A percentile compares a stretch with the other conserved stretches of the same genome.
These are phyloP conservation scores for Xerus inauris DNA, from an alignment of 2,113 vertebrate species.

Conservation along the genomic window DNA sequence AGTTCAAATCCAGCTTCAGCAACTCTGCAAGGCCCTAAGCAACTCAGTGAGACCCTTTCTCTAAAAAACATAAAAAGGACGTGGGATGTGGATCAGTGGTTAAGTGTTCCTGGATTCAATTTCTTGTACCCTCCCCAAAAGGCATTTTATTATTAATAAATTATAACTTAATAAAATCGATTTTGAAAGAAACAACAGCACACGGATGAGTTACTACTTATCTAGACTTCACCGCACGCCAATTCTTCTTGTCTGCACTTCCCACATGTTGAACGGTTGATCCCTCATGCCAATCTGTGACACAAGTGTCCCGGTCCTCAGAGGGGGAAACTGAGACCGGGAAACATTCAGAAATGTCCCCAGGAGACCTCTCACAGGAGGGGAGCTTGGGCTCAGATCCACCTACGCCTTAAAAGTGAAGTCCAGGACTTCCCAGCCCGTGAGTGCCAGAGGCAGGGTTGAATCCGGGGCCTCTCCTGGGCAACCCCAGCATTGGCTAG, in stretches of 20 bases:
- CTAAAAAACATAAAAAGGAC: too few relatives aligned
- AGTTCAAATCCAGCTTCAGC: too few relatives aligned
- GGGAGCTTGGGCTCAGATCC: neutral
- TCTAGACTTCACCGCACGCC: neutral
- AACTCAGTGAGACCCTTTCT: too few relatives aligned
- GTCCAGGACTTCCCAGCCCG: neutral
- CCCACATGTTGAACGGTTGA: neutral
- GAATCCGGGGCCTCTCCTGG: neutral
- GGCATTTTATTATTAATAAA: neutral
- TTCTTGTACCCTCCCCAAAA: too few relatives aligned
- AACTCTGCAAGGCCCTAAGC: too few relatives aligned
- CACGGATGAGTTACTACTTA: neutral
- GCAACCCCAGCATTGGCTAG: neutral
- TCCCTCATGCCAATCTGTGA: neutral
- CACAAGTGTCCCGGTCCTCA: neutral
- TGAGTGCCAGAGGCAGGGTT: neutral
- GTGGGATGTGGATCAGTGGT: too few relatives aligned
- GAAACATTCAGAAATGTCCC: neutral
- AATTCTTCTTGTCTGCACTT: neutral
- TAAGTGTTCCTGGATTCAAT: too few relatives aligned
- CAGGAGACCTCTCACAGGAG: neutral
- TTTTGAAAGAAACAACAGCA: neutral
- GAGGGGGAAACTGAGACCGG: slow-evolving; percentile 24
- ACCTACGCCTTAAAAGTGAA: neutral
- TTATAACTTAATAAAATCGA: neutral